A percentile compares a stretch with the other conserved stretches of the same genome.
Conservation (phyloP, 2,113 vertebrate genomes). For the Puffinus mauretanicus region DNA sequence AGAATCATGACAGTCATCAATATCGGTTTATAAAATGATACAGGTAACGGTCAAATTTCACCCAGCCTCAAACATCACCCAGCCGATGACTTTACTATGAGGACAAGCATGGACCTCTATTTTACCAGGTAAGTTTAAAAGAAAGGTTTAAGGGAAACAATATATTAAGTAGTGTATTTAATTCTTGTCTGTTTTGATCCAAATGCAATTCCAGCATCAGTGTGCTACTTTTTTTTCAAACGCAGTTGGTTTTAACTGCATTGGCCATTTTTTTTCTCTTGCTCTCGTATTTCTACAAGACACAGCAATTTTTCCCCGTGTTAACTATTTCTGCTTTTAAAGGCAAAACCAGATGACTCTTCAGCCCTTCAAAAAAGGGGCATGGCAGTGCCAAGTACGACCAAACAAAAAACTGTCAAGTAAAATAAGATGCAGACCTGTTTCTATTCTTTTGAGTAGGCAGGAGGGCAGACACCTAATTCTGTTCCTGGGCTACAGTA, state of each 20-base stretch:
- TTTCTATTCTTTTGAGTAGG: not conserved
- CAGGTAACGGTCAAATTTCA: not conserved
- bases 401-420: not conserved
- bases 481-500: not conserved
- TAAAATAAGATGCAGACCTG: not conserved
- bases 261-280: not conserved
- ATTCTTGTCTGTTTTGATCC: not conserved
- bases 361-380: not conserved
- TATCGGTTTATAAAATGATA: not conserved
- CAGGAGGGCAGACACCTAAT: not conserved
- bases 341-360: not conserved
- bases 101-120: not conserved
- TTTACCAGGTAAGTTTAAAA: not conserved
- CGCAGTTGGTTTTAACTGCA: not conserved
- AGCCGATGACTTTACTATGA: not conserved
- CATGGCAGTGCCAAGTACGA: not conserved
- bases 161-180: not conserved
- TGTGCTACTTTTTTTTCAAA: not conserved
- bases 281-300: not conserved
- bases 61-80: not conserved
- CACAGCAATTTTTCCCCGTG: not conserved
- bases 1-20: not conserved
- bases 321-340: not conserved
- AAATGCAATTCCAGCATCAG: not conserved
- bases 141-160: not conserved